phyloP scores from a whole-genome alignment of 1,140 invertebrate genomes.

The Aphelenchoides fujianensis region DNA sequence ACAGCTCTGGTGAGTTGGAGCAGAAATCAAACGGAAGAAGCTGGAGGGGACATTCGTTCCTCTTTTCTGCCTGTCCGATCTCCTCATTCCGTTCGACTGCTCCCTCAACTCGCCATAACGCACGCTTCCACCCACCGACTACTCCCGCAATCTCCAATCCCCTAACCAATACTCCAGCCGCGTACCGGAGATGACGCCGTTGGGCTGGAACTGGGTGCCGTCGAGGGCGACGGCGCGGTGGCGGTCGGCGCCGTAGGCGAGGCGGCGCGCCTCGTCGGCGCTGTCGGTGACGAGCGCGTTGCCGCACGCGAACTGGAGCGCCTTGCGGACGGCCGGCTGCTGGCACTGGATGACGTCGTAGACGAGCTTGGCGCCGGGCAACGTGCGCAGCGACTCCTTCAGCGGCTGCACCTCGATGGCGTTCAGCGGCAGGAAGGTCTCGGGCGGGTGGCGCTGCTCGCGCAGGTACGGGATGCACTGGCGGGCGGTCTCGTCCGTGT shows the following conservation, averaged over 20 bases:
- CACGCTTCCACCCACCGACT: too few relatives aligned
- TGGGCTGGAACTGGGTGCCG: constrained; percentile 98
- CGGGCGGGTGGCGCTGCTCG: constrained; percentile 93
- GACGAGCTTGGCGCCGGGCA: constrained; percentile 88
- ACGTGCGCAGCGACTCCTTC: constrained; percentile 78
- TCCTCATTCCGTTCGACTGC: constrained; percentile 17
- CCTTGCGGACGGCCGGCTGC: constrained; percentile 85
- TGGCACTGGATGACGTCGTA: constrained; percentile 96
- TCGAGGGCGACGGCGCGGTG: constrained; percentile 80
- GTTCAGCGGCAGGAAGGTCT: constrained; percentile 94
- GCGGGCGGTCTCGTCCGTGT: constrained; percentile 93
- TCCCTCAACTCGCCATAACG: constrained; percentile 65
- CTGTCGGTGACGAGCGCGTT: constrained; percentile 95
- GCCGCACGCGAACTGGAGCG: constrained; percentile 96
- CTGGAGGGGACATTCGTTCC: constrained; percentile 12
- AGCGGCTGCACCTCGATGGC: constrained; percentile 92
- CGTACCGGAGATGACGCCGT: constrained; percentile 95
- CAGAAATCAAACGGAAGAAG: constrained; percentile 18
- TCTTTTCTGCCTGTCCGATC: too few relatives aligned
- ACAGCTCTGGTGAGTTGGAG: too few relatives aligned
- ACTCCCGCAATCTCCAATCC: too few relatives aligned
- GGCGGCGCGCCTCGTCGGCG: constrained; percentile 92
- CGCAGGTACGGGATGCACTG: constrained; percentile 97
- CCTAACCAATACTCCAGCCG: constrained; percentile 64
- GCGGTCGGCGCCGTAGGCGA: constrained; percentile 82